A percentile compares a stretch with the other conserved stretches of the same genome.
phyloP scores from a whole-genome alignment of 2,113 vertebrate genomes.

The Alouatta palliata region DNA sequence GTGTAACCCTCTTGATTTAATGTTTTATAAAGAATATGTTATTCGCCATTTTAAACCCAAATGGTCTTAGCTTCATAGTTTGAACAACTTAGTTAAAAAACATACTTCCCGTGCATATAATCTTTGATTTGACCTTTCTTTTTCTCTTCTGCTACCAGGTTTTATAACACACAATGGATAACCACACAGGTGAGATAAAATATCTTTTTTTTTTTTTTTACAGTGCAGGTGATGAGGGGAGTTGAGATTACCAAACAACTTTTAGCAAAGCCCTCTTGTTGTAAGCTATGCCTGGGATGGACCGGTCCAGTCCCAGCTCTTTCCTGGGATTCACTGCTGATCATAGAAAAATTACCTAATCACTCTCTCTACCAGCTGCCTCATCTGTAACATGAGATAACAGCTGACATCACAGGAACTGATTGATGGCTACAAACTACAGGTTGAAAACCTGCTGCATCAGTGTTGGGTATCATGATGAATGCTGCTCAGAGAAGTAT shows the following conservation, averaged over 20 bases:
- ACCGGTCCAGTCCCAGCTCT: background rate
- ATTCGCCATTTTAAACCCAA: background rate
- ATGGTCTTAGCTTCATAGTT: background rate
- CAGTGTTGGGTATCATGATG: conserved; percentile 48
- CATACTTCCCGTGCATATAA: background rate
- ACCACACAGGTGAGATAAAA: background rate
- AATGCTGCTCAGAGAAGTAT: background rate
- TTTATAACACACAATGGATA: background rate
- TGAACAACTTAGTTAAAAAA: background rate
- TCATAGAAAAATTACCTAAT: background rate
- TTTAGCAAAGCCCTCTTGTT: fast-evolving
- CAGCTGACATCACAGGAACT: conserved; percentile 53
- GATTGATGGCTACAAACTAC: conserved; percentile 60
- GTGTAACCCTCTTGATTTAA: background rate
- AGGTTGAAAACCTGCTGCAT: background rate
- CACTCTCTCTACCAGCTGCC: background rate
- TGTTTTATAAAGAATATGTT: background rate
- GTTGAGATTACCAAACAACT: fast-evolving
- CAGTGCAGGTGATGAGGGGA: background rate
- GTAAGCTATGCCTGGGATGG: background rate
- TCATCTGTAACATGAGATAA: conserved; percentile 27
- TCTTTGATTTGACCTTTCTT: background rate
- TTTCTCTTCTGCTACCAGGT: background rate
- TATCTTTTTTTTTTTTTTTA: background rate
- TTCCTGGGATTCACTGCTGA: background rate